Conservation (phyloP, 1,140 invertebrate species). For the Saccostrea cuccullata region DNA sequence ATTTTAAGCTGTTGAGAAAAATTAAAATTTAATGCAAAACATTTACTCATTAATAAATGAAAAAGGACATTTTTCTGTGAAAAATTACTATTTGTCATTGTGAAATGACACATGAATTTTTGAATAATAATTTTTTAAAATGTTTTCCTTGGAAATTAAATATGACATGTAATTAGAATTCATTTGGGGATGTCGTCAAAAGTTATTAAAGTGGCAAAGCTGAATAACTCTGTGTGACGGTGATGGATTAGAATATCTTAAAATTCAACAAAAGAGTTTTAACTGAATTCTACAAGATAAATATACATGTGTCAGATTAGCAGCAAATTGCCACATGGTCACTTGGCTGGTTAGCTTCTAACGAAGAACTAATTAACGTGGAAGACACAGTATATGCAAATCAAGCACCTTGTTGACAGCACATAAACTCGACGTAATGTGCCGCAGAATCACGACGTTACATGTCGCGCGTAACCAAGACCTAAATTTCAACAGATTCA, state of each 20-base stretch:
- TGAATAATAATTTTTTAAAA: slow-evolving; percentile 29
- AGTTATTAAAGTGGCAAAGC: slow-evolving; percentile 24
- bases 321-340: slow-evolving; percentile 29
- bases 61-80: neutral
- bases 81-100: slow-evolving; percentile 5
- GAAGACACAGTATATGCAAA: slow-evolving; percentile 22
- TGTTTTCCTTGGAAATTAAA: slow-evolving; percentile 1
- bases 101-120: slow-evolving; percentile 12
- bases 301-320: slow-evolving; percentile 26
- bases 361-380: slow-evolving; percentile 3
- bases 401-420: slow-evolving; percentile 25
- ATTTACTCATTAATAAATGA: neutral
- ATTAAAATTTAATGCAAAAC: neutral
- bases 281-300: slow-evolving; percentile 4
- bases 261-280: slow-evolving; percentile 24
- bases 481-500: slow-evolving; percentile 19
- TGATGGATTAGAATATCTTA: slow-evolving; percentile 17
- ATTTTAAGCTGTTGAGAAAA: neutral
- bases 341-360: slow-evolving; percentile 8
- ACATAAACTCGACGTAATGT: slow-evolving; percentile 25
- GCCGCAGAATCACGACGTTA: slow-evolving; percentile 13
- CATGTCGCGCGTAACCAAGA: neutral
- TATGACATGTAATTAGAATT: slow-evolving; percentile 32
- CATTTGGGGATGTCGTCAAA: slow-evolving; percentile 26
- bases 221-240: neutral